Conservation (phyloP, 2,888 invertebrate genomes). For the Mythimna pallens region DNA sequence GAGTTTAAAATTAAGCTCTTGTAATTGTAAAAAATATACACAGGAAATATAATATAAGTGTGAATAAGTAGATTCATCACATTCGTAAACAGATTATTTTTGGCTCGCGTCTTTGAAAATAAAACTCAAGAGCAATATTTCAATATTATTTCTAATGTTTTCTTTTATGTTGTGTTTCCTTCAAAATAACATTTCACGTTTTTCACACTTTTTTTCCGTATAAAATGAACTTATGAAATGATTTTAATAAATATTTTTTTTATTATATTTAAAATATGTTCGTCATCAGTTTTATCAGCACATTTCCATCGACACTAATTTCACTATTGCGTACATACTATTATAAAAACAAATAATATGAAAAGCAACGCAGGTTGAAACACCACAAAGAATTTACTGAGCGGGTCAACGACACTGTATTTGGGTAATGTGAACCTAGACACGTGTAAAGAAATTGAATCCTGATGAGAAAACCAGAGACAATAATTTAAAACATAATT, state of each 20-base stretch:
- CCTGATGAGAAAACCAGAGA: conserved; percentile 7
- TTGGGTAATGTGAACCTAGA: conserved; percentile 34
- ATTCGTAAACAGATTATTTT: conserved; percentile 27
- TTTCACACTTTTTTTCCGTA: not conserved
- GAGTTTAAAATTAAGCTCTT: not conserved
- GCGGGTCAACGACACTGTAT: conserved; percentile 35
- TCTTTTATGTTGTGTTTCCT: conserved; percentile 1
- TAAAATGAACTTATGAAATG: not conserved
- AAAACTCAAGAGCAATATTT: conserved; percentile 3
- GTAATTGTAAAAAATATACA: not conserved
- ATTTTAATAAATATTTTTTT: not conserved
- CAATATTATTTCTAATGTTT: conserved; percentile 11
- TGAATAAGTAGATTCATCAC: not conserved
- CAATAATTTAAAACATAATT: not conserved
- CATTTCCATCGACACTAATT: not conserved
- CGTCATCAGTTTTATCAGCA: not conserved
- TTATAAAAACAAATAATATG: conserved; percentile 5
- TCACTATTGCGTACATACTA: not conserved
- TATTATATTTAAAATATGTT: not conserved
- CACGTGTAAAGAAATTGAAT: conserved; percentile 5
- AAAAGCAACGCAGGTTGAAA: conserved; percentile 12
- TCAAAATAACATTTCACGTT: not conserved
- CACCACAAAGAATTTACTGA: conserved; percentile 26
- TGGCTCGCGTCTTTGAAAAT: conserved; percentile 12
- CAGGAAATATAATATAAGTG: not conserved